Conservation (phyloP, 2,888 invertebrate genomes). For the Gymnocheta viridis region DNA sequence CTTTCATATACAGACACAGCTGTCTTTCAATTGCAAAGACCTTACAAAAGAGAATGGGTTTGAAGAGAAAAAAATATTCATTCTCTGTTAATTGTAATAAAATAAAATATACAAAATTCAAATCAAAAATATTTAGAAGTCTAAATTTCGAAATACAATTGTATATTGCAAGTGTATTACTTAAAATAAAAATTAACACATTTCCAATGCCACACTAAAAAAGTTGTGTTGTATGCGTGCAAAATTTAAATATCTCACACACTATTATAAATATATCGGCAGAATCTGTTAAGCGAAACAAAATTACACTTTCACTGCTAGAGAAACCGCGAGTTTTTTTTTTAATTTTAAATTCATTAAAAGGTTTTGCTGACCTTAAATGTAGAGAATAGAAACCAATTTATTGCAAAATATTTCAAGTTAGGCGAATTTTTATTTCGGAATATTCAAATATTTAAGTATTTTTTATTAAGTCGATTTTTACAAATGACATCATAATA, state of each 20-base stretch:
- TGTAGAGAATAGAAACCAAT: not conserved
- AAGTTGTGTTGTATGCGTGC: constrained; percentile 6
- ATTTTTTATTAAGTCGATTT: not conserved
- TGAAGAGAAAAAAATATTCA: not conserved
- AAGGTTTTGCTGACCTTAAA: constrained; percentile 34
- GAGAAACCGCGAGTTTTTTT: constrained; percentile 13
- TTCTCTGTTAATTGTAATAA: not conserved
- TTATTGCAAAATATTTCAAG: not conserved
- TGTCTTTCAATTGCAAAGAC: not conserved
- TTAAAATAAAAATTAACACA: constrained; percentile 27
- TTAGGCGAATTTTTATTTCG: not conserved
- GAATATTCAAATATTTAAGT: constrained; percentile 6
- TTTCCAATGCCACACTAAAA: constrained; percentile 11
- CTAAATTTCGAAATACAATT: not conserved
- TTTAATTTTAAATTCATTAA: constrained; percentile 35
- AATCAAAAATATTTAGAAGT: not conserved
- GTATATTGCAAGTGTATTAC: not conserved
- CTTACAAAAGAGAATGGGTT: not conserved
- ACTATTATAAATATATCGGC: constrained; percentile 25
- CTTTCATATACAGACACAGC: not conserved
- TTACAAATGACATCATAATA: constrained; percentile 48
- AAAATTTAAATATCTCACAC: constrained; percentile 16
- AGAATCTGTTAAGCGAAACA: constrained; percentile 5
- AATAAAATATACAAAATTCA: not conserved
- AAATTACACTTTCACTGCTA: constrained; percentile 6